Evolutionary conservation across 1,140 invertebrate genomes (phyloP).

Genomic region (Drosophila sulfurigaster): DNA sequence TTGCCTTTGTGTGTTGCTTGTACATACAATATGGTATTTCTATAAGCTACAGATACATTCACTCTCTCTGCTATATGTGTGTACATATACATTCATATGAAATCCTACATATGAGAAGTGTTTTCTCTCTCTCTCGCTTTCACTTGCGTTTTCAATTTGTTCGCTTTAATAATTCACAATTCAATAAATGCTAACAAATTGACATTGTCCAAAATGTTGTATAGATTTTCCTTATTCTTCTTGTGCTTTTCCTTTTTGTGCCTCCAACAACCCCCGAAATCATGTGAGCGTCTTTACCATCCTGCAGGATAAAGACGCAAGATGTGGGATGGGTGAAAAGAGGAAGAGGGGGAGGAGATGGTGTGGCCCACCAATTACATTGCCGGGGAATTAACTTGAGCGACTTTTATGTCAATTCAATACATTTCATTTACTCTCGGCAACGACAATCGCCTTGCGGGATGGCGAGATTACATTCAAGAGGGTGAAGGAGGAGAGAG

Average conservation of each 20-base stretch:
- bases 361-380: conserved; percentile 72
- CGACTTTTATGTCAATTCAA: conserved; percentile 84
- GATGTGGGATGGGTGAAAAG: neutral
- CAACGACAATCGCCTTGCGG: conserved; percentile 31
- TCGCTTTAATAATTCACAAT: conserved; percentile 84
- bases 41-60: conserved; percentile 57
- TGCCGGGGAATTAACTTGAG: conserved; percentile 80
- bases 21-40: conserved; percentile 65
- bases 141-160: conserved; percentile 79
- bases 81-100: conserved; percentile 9
- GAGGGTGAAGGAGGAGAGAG: too few relatives aligned
- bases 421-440: conserved; percentile 81
- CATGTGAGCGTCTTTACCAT: conserved; percentile 53
- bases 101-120: conserved; percentile 21
- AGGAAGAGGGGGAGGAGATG: neutral
- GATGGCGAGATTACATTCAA: too few relatives aligned
- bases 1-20: conserved; percentile 54
- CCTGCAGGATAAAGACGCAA: neutral
- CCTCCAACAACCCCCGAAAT: conserved; percentile 64
- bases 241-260: conserved; percentile 23
- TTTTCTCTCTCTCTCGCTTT: neutral
- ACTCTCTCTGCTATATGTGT: neutral
- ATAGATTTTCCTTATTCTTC: conserved; percentile 50
- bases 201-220: conserved; percentile 80
- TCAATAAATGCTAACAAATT: conserved; percentile 84